Conservation (phyloP, 2,888 invertebrate species). For the Epinotia nisella region DNA sequence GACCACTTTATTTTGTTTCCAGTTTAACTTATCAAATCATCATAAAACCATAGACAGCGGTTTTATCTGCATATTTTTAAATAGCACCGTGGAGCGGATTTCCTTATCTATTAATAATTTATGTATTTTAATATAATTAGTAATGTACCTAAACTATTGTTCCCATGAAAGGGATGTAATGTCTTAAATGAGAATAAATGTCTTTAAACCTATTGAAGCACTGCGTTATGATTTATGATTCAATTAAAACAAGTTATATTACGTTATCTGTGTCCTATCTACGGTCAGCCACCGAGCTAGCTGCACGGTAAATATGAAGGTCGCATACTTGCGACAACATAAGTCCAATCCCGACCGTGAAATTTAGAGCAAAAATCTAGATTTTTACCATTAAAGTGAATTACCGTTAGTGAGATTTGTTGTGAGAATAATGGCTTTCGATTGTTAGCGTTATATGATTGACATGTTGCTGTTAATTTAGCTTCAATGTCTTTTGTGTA, state of each 20-base stretch:
- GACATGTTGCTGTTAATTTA: conserved; percentile 14
- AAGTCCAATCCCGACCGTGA: conserved; percentile 63
- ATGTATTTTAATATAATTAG: too few species aligned
- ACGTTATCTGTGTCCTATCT: conserved; percentile 22
- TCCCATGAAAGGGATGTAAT: too few species aligned
- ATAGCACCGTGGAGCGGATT: background rate
- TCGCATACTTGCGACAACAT: conserved; percentile 37
- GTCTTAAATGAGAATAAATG: too few species aligned
- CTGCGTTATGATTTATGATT: too few species aligned
- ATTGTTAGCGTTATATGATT: conserved; percentile 30
- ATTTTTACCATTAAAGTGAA: conserved; percentile 60
- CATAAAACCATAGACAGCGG: too few species aligned
- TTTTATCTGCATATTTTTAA: too few species aligned
- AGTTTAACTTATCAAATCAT: too few species aligned
- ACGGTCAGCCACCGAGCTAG: conserved; percentile 22
- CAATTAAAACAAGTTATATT: background rate
- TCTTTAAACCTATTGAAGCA: too few species aligned
- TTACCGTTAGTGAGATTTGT: conserved; percentile 48
- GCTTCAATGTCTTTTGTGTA: background rate
- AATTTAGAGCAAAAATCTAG: conserved; percentile 71
- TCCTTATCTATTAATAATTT: too few species aligned
- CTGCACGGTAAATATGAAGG: conserved; percentile 33
- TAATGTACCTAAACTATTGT: too few species aligned
- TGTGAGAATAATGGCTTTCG: conserved; percentile 40
- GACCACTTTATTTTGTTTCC: too few species aligned